Percentiles rank a stretch among this genome's conserved stretches.
Conservation (phyloP, 1,140 invertebrate species). For the Cotesia glomerata region DNA sequence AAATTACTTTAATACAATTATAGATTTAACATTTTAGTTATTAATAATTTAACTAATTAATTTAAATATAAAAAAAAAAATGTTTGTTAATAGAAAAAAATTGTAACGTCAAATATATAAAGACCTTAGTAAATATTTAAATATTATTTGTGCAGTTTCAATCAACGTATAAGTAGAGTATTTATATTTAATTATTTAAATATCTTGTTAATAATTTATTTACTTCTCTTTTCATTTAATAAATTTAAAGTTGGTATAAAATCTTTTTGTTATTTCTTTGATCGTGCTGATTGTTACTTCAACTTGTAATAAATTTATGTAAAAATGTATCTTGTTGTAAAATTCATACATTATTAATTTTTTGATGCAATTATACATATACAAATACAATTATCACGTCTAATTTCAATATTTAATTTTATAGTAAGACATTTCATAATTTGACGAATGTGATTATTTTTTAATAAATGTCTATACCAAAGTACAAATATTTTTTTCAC, state of each 20-base stretch:
- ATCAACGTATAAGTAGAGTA: too few species aligned
- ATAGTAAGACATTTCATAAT: neutral
- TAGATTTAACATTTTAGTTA: too few species aligned
- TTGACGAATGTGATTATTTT: neutral
- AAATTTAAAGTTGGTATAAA: neutral
- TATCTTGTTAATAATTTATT: neutral
- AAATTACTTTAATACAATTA: constrained; percentile 6
- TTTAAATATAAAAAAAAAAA: too few species aligned
- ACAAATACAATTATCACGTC: neutral
- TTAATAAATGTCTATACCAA: constrained; percentile 45
- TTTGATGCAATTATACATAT: neutral
- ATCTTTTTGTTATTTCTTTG: neutral
- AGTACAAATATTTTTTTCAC: constrained; percentile 42
- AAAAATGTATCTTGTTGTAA: constrained; percentile 9
- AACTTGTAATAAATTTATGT: constrained; percentile 10
- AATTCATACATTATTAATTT: constrained; percentile 3
- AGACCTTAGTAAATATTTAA: too few species aligned
- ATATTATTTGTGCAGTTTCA: too few species aligned
- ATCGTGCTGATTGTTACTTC: neutral
- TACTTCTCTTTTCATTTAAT: neutral
- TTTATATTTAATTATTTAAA: neutral
- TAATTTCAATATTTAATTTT: neutral
- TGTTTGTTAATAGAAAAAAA: too few species aligned
- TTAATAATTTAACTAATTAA: too few species aligned
- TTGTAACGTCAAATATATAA: too few species aligned